A percentile compares a stretch with the other conserved stretches of the same genome.
Conservation (phyloP, 2,888 invertebrate genomes). For the Cataglyphis albicans region DNA sequence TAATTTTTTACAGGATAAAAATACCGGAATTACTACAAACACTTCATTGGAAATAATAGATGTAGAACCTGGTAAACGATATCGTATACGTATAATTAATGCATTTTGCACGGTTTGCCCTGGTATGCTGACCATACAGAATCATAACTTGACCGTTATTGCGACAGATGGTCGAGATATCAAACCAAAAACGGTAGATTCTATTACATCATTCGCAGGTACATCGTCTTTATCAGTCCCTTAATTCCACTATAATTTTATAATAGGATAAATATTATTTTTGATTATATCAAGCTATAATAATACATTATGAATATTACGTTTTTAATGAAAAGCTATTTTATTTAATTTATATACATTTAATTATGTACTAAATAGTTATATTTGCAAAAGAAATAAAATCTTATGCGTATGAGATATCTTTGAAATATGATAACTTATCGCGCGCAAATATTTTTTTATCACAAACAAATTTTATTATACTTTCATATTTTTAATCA, state of each 20-base stretch:
- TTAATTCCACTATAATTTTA: not conserved
- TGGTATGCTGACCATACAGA: constrained; percentile 86
- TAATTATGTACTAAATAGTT: too few relatives aligned
- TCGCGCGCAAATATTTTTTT: not conserved
- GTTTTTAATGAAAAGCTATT: not conserved
- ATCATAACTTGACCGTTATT: constrained; percentile 87
- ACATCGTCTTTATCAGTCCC: not conserved
- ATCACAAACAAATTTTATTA: not conserved
- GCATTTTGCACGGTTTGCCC: constrained; percentile 88
- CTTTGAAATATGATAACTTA: too few relatives aligned
- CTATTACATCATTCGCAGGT: constrained; percentile 62
- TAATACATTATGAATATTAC: not conserved
- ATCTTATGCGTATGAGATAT: too few relatives aligned
- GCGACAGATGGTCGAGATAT: constrained; percentile 87
- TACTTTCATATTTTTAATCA: not conserved
- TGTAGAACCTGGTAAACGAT: constrained; percentile 86
- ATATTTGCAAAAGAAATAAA: too few relatives aligned
- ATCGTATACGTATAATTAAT: constrained; percentile 88
- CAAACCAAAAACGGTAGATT: constrained; percentile 85
- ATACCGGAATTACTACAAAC: constrained; percentile 71
- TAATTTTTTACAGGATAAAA: constrained; percentile 70
- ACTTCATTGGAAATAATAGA: constrained; percentile 76
- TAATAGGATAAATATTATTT: not conserved
- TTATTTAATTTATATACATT: not conserved
- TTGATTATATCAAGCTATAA: not conserved